Evolutionary conservation across 2,888 invertebrate species (phyloP).

Genomic region (Philhelius pedissequus): DNA sequence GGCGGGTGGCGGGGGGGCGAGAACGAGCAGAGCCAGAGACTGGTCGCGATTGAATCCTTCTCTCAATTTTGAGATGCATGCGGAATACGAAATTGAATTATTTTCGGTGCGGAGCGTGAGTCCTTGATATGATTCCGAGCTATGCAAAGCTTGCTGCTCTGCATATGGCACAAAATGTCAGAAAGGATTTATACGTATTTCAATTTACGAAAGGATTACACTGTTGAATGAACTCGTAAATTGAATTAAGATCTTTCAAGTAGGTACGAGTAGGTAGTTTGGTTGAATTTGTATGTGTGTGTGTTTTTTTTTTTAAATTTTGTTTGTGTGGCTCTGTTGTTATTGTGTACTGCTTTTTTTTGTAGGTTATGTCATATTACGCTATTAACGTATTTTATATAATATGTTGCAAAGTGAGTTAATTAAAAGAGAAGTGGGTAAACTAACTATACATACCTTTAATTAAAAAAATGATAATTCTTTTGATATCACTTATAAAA

Average conservation of each 20-base stretch:
- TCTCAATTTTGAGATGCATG: constrained; percentile 36
- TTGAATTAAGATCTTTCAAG: constrained; percentile 36
- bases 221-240: constrained; percentile 38
- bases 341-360: neutral
- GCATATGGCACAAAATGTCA: constrained; percentile 45
- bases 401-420: constrained; percentile 42
- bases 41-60: constrained; percentile 39
- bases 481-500: neutral
- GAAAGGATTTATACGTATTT: constrained; percentile 43
- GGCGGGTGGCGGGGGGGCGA: too few species aligned
- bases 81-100: constrained; percentile 51
- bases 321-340: neutral
- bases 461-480: neutral
- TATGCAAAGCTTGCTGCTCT: constrained; percentile 11
- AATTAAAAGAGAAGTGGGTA: constrained; percentile 11
- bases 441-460: too few species aligned
- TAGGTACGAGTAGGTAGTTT: neutral
- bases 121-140: constrained; percentile 11
- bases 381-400: constrained; percentile 25
- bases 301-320: constrained; percentile 5
- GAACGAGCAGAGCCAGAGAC: constrained; percentile 8
- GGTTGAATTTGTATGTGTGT: neutral
- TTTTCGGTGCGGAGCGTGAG: neutral
- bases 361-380: constrained; percentile 12
- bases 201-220: constrained; percentile 53